Conservation (phyloP, 1,140 invertebrate species). For the Aphis craccivora region DNA sequence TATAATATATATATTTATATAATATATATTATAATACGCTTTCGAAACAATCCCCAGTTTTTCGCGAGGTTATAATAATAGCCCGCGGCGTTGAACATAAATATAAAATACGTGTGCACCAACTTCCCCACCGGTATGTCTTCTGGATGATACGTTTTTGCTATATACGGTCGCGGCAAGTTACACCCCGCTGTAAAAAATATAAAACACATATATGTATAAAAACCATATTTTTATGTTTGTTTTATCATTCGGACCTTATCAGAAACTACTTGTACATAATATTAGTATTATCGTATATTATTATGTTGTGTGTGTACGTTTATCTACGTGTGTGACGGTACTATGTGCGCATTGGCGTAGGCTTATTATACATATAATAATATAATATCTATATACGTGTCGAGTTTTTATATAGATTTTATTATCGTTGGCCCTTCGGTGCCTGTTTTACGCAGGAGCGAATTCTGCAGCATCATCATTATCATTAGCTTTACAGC, state of each 20-base stretch:
- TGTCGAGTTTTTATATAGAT: neutral
- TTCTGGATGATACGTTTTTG: conserved; percentile 4
- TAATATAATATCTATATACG: neutral
- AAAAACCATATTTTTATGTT: neutral
- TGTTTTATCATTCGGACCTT: neutral
- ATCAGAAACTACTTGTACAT: neutral
- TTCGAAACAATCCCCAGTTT: neutral
- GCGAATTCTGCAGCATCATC: neutral
- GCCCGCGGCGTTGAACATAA: neutral
- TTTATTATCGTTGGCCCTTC: neutral
- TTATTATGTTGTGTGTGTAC: neutral
- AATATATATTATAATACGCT: neutral
- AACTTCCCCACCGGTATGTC: neutral
- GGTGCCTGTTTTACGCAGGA: neutral
- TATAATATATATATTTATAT: neutral
- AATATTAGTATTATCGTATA: neutral
- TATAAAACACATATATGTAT: neutral
- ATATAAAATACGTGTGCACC: neutral
- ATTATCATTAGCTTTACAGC: neutral
- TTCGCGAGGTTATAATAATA: conserved; percentile 6
- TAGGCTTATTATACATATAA: neutral
- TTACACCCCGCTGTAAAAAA: neutral
- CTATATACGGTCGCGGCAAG: neutral
- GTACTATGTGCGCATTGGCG: neutral
- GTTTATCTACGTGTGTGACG: neutral